Conservation (phyloP, 2,113 vertebrate genomes). For the Phainopepla nitens region DNA sequence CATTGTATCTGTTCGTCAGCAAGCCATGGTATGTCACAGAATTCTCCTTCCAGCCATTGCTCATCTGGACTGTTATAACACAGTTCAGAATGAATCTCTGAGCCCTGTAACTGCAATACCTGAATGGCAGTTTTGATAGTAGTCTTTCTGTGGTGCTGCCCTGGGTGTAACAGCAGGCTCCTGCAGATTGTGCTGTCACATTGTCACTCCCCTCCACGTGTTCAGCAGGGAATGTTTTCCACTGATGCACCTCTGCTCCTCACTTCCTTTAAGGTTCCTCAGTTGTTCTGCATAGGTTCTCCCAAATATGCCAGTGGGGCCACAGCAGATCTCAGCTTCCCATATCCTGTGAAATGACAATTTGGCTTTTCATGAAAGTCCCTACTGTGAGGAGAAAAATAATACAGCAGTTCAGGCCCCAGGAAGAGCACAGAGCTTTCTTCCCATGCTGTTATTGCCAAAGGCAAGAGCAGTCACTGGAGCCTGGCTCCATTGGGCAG, state of each 20-base stretch:
- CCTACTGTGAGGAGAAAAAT: background rate
- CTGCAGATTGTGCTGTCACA: background rate
- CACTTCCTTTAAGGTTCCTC: background rate
- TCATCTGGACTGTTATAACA: background rate
- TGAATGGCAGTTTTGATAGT: background rate
- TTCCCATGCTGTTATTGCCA: fast-evolving
- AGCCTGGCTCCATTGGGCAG: background rate
- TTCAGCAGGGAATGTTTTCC: background rate
- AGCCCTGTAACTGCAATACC: background rate
- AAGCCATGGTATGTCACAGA: constrained; percentile 76
- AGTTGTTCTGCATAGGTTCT: background rate
- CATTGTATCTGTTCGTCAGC: constrained; percentile 81
- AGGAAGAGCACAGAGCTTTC: background rate
- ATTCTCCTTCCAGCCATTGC: background rate
- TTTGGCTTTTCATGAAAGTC: background rate
- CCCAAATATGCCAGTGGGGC: background rate
- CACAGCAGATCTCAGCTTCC: background rate
- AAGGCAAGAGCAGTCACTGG: background rate
- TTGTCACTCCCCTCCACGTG: fast-evolving
- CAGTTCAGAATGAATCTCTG: background rate
- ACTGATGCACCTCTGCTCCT: background rate
- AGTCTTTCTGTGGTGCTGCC: background rate
- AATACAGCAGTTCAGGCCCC: background rate
- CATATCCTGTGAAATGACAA: background rate
- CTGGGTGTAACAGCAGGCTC: background rate